Percentiles rank a stretch among this genome's conserved stretches.
phyloP scores from a whole-genome alignment of 2,888 invertebrate genomes.

The Junonia oenone region DNA sequence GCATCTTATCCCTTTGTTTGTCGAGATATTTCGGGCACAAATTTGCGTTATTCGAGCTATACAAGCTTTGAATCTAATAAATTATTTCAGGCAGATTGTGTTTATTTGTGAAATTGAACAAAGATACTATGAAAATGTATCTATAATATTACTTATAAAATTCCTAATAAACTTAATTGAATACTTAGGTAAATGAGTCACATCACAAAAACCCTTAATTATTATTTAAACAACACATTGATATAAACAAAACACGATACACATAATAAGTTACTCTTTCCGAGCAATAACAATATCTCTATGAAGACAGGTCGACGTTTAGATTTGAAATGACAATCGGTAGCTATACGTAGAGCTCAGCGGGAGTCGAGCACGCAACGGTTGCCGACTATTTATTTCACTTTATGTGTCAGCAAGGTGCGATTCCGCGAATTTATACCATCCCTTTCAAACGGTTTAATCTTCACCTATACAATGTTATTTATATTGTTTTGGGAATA shows the following conservation, averaged over 20 bases:
- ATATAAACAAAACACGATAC: not conserved
- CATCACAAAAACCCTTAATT: too few species aligned
- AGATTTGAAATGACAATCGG: slow-evolving; percentile 41
- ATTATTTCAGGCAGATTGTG: not conserved
- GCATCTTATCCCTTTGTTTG: slow-evolving; percentile 29
- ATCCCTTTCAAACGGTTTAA: slow-evolving; percentile 36
- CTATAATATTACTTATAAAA: too few species aligned
- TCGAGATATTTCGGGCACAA: slow-evolving; percentile 28
- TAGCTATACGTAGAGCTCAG: slow-evolving; percentile 23
- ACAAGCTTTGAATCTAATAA: not conserved
- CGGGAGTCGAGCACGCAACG: slow-evolving; percentile 42
- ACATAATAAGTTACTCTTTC: slow-evolving; percentile 8
- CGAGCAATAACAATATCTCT: slow-evolving; percentile 12
- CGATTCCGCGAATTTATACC: slow-evolving; percentile 41
- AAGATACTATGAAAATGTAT: too few species aligned
- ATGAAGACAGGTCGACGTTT: slow-evolving; percentile 29
- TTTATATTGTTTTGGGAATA: slow-evolving; percentile 15
- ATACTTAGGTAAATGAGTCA: too few species aligned
- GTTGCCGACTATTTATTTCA: slow-evolving; percentile 57
- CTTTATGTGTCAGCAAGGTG: slow-evolving; percentile 50
- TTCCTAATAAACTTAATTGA: too few species aligned
- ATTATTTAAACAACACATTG: not conserved
- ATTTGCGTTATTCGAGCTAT: slow-evolving; percentile 21
- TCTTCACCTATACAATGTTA: slow-evolving; percentile 26
- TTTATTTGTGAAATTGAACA: not conserved